These are phyloP conservation scores for Cardiocondyla obscurior DNA, from an alignment of 1,140 invertebrate species.

Conservation along the genomic window DNA sequence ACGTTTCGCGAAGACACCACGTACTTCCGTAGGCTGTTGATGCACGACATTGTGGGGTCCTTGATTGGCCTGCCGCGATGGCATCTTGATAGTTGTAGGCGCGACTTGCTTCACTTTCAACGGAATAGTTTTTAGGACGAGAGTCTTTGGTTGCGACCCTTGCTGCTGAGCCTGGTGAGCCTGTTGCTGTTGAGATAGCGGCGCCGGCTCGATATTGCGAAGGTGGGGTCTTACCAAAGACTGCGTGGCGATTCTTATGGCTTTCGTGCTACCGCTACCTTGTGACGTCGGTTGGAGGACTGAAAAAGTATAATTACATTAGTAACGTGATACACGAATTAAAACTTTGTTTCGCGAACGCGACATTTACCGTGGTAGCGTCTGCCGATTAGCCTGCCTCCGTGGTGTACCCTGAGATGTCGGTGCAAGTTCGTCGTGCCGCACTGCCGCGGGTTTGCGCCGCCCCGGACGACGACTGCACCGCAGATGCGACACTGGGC, in stretches of 20 bases:
- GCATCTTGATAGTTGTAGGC: slow-evolving; percentile 79
- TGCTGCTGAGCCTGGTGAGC: slow-evolving; percentile 64
- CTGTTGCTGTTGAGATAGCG: slow-evolving; percentile 63
- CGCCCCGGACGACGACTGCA: slow-evolving; percentile 81
- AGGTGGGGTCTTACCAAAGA: slow-evolving; percentile 77
- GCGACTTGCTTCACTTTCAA: slow-evolving; percentile 81
- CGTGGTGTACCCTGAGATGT: slow-evolving; percentile 82
- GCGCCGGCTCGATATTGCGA: slow-evolving; percentile 75
- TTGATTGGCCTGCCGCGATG: slow-evolving; percentile 69
- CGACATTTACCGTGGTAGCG: slow-evolving; percentile 80
- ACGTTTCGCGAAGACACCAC: not conserved
- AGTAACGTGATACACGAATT: no score
- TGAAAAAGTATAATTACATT: slow-evolving; percentile 52
- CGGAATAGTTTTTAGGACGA: slow-evolving; percentile 81
- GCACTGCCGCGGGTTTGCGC: slow-evolving; percentile 82
- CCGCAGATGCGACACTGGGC: slow-evolving; percentile 83
- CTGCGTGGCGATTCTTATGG: slow-evolving; percentile 77
- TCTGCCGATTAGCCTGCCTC: slow-evolving; percentile 81
- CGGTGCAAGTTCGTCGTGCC: slow-evolving; percentile 83
- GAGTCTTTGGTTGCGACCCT: slow-evolving; percentile 78
- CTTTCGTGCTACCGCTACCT: slow-evolving; percentile 63
- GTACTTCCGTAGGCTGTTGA: slow-evolving; percentile 80
- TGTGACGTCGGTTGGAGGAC: slow-evolving; percentile 73
- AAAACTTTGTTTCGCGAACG: no score
- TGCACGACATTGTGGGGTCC: slow-evolving; percentile 73